Evolutionary conservation across 2,113 vertebrate genomes (phyloP).

Genomic region (Orthonyx spaldingii): DNA sequence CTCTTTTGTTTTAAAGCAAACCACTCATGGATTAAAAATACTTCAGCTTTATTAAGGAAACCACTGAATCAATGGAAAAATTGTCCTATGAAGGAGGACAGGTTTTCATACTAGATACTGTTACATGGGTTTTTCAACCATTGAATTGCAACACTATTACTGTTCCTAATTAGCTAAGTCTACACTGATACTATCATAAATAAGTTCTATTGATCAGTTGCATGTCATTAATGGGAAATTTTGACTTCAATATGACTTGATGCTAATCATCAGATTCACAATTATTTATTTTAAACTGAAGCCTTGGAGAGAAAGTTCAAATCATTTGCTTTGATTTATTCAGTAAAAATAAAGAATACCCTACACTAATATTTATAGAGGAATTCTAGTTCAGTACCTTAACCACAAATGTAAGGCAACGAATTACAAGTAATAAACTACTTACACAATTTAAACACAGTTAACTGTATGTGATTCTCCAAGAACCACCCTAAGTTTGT

Average conservation of each 20-base stretch:
- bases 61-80: background rate
- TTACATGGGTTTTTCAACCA: background rate
- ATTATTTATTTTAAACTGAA: background rate
- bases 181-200: background rate
- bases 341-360: slow-evolving; percentile 28
- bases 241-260: background rate
- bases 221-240: background rate
- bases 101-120: background rate
- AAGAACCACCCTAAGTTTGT: background rate
- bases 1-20: background rate
- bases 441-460: slow-evolving; percentile 20
- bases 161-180: background rate
- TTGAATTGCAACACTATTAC: background rate
- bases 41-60: slow-evolving; percentile 39
- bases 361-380: slow-evolving; percentile 25
- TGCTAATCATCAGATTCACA: background rate
- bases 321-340: slow-evolving; percentile 12
- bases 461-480: background rate
- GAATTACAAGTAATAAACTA: background rate
- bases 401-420: background rate
- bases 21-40: slow-evolving; percentile 1
- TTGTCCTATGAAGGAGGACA: background rate
- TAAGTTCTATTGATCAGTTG: background rate
- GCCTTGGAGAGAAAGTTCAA: background rate
- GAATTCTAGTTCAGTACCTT: slow-evolving; percentile 24